Base-by-base conservation (phyloP, 2,797 vertebrate species). In the Sarcophilus harrisii region DNA sequence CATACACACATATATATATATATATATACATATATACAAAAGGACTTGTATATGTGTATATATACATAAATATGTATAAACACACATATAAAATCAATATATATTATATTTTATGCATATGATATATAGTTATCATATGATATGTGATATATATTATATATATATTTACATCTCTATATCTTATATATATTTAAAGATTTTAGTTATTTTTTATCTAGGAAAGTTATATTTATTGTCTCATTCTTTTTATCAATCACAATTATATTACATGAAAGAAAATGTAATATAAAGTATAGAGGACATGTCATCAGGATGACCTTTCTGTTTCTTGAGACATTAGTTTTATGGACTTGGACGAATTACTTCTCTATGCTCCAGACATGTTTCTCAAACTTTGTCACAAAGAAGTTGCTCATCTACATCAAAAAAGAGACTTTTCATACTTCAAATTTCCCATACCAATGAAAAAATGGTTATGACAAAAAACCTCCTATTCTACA, bases 181-280 rank as follows among this genome's bases (percentile, higher is more conserved):
- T 16, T 55, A 93, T 54, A 97, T 49, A 94, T 32, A 49, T 95
- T 96, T 96, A 90, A 93, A 94, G 28, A 92, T 92, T 90, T 90
- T 94, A 54, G 58, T 28, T 8, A 38, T 9, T 81, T 27, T 81
- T 45, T 24, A 49, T 91, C 62, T 95, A 94, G 21, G 66, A 92
- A 95, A 94, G 24, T 32, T 93, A 3, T 66, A 28, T 81, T 94
- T 54, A 18, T 32, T 57, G 81, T 91, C n/a, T 95, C 38, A 90
- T 95, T 89, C 57, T 38, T 93, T 96, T 96, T 58, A 93, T 96
- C 90, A 95, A 45, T n/a, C 81, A 92, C 57, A 94, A 58, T 90
- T 96, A 30, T 45, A 45, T 13, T 81, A 10, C 18, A 27, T 81
- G 38, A 45, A 38, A 81, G 38, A 81, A 8, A n/a, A 73, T 73